Evolutionary conservation across 2,113 vertebrate species (phyloP).

Genomic region (Sceloporus undulatus): DNA sequence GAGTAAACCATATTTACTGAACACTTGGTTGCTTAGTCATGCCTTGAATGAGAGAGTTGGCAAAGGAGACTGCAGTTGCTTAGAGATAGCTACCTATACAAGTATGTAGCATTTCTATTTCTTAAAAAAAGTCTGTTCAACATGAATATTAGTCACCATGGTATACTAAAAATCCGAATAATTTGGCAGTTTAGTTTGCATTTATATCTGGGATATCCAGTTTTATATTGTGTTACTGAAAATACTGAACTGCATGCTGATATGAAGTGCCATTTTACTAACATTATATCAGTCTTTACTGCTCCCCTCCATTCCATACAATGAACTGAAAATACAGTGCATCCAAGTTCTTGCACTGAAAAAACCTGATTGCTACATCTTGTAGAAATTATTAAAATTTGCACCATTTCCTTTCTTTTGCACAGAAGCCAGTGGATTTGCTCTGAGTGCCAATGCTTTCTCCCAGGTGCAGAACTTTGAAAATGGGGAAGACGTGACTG

Average conservation of each 20-base stretch:
- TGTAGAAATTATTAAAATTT: background rate
- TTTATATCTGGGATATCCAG: background rate
- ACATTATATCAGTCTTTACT: background rate
- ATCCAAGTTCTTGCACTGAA: background rate
- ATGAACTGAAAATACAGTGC: background rate
- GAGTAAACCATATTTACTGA: constrained; percentile 28
- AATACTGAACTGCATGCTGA: background rate
- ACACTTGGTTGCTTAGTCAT: constrained; percentile 31
- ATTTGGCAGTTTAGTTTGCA: background rate
- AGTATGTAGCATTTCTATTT: background rate
- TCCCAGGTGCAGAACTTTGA: background rate
- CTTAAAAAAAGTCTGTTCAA: background rate
- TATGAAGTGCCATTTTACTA: background rate
- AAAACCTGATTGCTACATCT: background rate
- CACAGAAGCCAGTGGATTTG: background rate
- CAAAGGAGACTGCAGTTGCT: constrained; percentile 5
- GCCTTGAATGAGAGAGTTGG: background rate
- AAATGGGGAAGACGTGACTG: background rate
- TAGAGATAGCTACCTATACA: constrained; percentile 8
- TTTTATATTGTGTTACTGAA: background rate
- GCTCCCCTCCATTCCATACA: no score
- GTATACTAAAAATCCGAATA: background rate
- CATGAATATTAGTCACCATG: background rate
- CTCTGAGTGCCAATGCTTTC: background rate
- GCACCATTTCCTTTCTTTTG: background rate